Conservation (phyloP, 2,888 invertebrate genomes). For the Nephrotoma appendiculata region DNA sequence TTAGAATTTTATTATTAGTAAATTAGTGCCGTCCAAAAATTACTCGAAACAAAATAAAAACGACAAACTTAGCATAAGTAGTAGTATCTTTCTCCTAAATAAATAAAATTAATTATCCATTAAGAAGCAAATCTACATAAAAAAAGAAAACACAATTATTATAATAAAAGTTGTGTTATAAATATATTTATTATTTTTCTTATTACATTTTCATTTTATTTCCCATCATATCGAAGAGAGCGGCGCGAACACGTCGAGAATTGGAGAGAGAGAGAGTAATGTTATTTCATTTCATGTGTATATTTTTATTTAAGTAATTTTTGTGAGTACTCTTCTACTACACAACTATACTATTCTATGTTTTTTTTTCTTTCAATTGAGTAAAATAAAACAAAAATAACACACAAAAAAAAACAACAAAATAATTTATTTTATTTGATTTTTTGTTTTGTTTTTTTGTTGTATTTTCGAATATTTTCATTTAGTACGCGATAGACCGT, state of each 20-base stretch:
- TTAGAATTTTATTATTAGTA: background rate
- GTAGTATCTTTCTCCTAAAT: background rate
- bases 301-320: background rate
- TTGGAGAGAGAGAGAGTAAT: background rate
- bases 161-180: background rate
- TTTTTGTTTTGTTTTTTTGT: background rate
- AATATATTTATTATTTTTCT: background rate
- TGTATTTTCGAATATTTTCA: background rate
- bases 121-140: background rate
- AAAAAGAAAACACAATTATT: background rate
- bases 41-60: background rate
- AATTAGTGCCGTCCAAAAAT: background rate
- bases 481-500: constrained; percentile 1
- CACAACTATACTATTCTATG: background rate
- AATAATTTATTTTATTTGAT: background rate
- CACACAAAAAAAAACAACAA: background rate
- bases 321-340: background rate
- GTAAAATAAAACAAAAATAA: background rate
- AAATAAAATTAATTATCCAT: background rate
- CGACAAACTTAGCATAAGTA: background rate
- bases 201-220: background rate
- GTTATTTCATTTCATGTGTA: background rate
- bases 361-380: background rate
- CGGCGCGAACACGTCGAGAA: background rate
- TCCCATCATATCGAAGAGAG: background rate